These are phyloP conservation scores for Dryococelus australis DNA, from an alignment of 2,888 invertebrate species.

Conservation along the genomic window DNA sequence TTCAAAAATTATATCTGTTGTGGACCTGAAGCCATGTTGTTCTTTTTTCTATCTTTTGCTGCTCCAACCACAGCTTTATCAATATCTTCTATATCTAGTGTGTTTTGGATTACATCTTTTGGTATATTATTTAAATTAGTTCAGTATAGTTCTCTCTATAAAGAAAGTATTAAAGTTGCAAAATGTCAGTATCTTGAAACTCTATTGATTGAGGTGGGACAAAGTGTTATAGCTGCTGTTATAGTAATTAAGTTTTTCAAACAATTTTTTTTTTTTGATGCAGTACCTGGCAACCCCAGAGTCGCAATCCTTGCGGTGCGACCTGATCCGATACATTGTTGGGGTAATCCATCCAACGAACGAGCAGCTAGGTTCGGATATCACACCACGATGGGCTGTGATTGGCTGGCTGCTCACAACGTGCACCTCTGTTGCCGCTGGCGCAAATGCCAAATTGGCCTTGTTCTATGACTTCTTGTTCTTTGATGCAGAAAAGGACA, in stretches of 20 bases:
- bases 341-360: conserved; percentile 94
- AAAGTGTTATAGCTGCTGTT: no score
- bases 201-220: no score
- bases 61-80: no score
- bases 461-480: conserved; percentile 95
- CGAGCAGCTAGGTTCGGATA: conserved; percentile 59
- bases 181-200: no score
- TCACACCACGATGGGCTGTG: conserved; percentile 94
- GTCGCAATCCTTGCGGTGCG: conserved; percentile 88
- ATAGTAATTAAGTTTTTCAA: not conserved
- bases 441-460: conserved; percentile 89
- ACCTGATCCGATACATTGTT: conserved; percentile 92
- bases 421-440: conserved; percentile 87
- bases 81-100: no score
- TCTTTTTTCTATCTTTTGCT: no score
- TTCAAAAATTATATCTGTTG: no score
- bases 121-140: no score
- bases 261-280: conserved; percentile 44
- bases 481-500: conserved; percentile 89
- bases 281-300: conserved; percentile 91
- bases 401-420: conserved; percentile 93
- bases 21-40: no score
- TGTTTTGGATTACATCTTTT: no score
- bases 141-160: no score
- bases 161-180: no score